Conservation (phyloP, 1,140 invertebrate genomes). For the Meloidogyne exigua region DNA sequence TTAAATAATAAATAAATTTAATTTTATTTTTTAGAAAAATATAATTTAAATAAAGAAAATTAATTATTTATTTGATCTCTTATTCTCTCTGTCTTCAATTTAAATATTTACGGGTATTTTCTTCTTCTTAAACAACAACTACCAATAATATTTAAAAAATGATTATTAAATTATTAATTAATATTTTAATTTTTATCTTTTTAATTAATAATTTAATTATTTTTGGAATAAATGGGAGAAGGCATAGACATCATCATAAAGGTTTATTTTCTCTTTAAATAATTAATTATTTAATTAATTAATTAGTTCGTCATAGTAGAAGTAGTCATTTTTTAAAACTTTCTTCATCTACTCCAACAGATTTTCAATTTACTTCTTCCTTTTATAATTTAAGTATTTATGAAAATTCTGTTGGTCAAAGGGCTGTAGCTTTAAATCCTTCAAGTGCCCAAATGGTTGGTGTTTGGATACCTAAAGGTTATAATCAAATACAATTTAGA, state of each 20-base stretch:
- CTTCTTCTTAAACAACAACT: neutral
- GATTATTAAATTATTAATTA: neutral
- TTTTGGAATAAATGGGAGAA: neutral
- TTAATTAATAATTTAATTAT: neutral
- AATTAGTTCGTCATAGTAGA: neutral
- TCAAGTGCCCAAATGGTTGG: constrained; percentile 38
- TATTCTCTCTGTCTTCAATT: no score
- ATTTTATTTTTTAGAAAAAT: neutral
- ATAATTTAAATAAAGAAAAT: neutral
- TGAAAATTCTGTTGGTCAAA: constrained; percentile 38
- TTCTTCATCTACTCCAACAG: constrained; percentile 13
- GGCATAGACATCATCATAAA: constrained; percentile 6
- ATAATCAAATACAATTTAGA: constrained; percentile 45
- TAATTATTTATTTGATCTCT: no score
- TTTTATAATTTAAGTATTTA: constrained; percentile 41
- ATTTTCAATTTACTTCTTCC: constrained; percentile 49
- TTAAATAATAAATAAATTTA: neutral
- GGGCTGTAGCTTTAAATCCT: constrained; percentile 5
- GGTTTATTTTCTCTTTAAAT: neutral
- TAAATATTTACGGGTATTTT: constrained; percentile 11
- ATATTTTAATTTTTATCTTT: neutral
- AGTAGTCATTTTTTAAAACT: neutral
- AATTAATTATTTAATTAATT: neutral
- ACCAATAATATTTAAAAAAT: neutral
- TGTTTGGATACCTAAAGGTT: constrained; percentile 43